Conservation (phyloP, 2,888 invertebrate species). For the Cantharis rufa region DNA sequence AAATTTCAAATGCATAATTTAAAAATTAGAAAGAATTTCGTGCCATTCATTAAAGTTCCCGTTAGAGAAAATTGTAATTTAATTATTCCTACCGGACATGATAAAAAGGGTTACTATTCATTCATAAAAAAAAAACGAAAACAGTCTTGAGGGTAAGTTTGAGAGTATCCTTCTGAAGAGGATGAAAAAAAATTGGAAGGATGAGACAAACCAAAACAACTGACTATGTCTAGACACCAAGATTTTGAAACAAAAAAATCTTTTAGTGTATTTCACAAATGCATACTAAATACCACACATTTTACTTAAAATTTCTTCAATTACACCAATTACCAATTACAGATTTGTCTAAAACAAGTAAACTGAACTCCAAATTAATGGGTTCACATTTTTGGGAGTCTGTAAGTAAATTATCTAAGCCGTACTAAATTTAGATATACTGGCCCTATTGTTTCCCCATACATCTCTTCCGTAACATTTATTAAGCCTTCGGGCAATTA, state of each 20-base stretch:
- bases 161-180: neutral
- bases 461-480: slow-evolving; percentile 18
- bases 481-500: slow-evolving; percentile 22
- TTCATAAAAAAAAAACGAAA: neutral
- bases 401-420: slow-evolving; percentile 5
- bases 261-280: too few relatives aligned
- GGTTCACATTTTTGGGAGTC: neutral
- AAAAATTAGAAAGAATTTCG: neutral
- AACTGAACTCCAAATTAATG: neutral
- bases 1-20: neutral
- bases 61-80: neutral
- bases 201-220: too few relatives aligned
- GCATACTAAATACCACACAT: too few relatives aligned
- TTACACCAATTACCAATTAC: too few relatives aligned
- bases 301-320: too few relatives aligned
- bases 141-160: neutral
- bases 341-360: neutral
- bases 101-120: neutral
- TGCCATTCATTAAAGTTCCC: neutral
- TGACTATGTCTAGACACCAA: too few relatives aligned
- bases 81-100: neutral
- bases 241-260: too few relatives aligned
- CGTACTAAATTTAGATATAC: neutral
- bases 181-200: neutral
- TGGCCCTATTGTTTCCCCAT: slow-evolving; percentile 8